Evolutionary conservation across 2,888 invertebrate species (phyloP), one percentile per base, ranked within the genome.

Genomic region (Ametastegia equiseti): DNA sequence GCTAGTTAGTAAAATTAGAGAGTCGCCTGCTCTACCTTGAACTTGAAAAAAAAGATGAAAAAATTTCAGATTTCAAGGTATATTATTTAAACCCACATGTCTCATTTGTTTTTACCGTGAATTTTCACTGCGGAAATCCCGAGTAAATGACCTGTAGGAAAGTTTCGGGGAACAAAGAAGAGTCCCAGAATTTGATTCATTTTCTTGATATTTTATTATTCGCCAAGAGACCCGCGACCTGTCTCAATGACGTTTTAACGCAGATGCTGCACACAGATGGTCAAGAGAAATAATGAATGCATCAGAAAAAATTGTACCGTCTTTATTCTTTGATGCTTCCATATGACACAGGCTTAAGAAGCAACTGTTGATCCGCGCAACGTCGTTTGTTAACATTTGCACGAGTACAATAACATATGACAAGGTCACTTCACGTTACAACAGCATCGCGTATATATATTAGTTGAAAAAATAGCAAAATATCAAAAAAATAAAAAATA

Each of bases 381-480:
- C 75, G 75, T 54, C 75, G 19, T 54, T 50, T 75, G 75, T 54
- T 33, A 19, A 71, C 6, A 71, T 71, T 71, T 47, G 13, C 23
- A 36, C 7, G 27, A 39, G 30, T 67, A 67, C 39, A 19, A 39
- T 39, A 67, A 67, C 63, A 63, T 9, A 67, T 39, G 19, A 54
- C 75, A 75, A 75, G 75, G 54, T 75, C 54, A 50, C 23, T n/a
- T 50, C 36, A 36, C 5, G 75, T 54, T 54, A 54, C 50, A 54
- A 50, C n/a, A 33, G 33, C 33, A 54, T 73, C 19, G 19, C 54
- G 3, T 13, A n/a, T 36, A 39, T 67, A n/a, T n/a, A n/a, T n/a
- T n/a, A n/a, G n/a, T 39, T n/a, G 47, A 19, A 45, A 47, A 30
- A 47, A 47, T 2, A 7, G 6, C 15, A 60, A 60, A 60, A 60